Conservation (phyloP, 2,888 invertebrate genomes). For the Pseudococcus viburni region DNA sequence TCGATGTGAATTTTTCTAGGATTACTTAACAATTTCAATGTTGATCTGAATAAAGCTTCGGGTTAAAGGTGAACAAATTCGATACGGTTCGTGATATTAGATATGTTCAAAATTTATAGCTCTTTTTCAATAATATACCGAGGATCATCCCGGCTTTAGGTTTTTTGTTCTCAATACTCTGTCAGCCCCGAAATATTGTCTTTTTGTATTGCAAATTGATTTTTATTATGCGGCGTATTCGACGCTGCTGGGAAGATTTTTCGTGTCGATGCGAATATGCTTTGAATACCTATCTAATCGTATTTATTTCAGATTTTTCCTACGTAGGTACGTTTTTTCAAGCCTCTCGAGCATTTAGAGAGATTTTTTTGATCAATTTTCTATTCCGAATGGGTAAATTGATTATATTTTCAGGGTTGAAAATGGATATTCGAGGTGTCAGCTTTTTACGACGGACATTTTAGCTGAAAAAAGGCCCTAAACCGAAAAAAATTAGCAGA, state of each 20-base stretch:
- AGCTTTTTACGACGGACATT: too few species aligned
- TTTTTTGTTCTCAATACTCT: not conserved
- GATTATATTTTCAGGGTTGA: not conserved
- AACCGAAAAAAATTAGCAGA: too few species aligned
- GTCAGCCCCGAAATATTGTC: constrained; percentile 24
- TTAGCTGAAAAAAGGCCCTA: too few species aligned
- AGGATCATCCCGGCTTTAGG: constrained; percentile 26
- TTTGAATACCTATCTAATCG: not conserved
- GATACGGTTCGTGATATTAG: not conserved
- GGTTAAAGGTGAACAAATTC: constrained; percentile 5
- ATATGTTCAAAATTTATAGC: not conserved
- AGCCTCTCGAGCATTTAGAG: not conserved
- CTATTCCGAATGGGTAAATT: not conserved
- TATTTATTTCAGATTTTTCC: not conserved
- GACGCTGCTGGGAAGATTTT: not conserved
- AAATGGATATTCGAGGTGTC: too few species aligned
- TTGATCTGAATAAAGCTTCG: constrained; percentile 30
- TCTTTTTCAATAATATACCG: constrained; percentile 30
- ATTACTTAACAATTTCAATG: constrained; percentile 8
- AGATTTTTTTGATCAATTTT: constrained; percentile 7
- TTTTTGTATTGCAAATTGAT: constrained; percentile 35
- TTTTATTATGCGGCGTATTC: constrained; percentile 11
- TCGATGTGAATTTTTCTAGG: not conserved
- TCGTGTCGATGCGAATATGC: not conserved
- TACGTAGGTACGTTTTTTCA: not conserved